Percentiles rank a stretch among this genome's conserved stretches.
phyloP scores from a whole-genome alignment of 2,113 vertebrate species.

The Myocastor coypus region DNA sequence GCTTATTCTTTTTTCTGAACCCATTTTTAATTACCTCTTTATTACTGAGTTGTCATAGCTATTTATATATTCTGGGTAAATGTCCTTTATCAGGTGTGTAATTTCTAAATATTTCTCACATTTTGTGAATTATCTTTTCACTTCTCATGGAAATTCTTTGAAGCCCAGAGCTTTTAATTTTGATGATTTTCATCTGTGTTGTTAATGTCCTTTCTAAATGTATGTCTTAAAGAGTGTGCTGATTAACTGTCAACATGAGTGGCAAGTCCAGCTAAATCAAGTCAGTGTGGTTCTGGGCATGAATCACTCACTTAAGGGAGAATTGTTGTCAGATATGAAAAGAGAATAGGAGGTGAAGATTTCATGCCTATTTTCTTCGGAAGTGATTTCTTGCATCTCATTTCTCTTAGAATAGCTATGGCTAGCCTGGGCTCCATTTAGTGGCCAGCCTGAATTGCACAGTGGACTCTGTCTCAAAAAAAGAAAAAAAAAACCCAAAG shows the following conservation, averaged over 20 bases:
- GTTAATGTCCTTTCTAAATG: neutral
- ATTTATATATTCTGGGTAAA: neutral
- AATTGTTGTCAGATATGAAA: neutral
- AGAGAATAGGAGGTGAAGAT: neutral
- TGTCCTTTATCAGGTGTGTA: neutral
- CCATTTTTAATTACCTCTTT: neutral
- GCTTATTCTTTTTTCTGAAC: neutral
- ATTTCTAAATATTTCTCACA: constrained; percentile 9
- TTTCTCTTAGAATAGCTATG: neutral
- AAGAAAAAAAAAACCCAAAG: no score
- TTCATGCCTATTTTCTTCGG: neutral
- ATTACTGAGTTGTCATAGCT: constrained; percentile 1
- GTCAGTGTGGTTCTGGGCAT: neutral
- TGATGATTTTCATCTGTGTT: neutral
- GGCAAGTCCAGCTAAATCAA: neutral
- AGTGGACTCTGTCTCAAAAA: neutral
- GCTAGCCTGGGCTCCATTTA: neutral
- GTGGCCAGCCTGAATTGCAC: neutral
- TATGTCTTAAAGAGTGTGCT: neutral
- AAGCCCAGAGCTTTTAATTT: neutral
- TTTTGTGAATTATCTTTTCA: constrained; percentile 26
- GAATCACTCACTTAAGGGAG: neutral
- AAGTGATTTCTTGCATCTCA: neutral
- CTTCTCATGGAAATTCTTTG: neutral
- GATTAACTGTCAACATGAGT: neutral